A percentile compares a stretch with the other conserved stretches of the same genome.
phyloP scores from a whole-genome alignment of 2,113 vertebrate species.

The Atlantisia rogersi region DNA sequence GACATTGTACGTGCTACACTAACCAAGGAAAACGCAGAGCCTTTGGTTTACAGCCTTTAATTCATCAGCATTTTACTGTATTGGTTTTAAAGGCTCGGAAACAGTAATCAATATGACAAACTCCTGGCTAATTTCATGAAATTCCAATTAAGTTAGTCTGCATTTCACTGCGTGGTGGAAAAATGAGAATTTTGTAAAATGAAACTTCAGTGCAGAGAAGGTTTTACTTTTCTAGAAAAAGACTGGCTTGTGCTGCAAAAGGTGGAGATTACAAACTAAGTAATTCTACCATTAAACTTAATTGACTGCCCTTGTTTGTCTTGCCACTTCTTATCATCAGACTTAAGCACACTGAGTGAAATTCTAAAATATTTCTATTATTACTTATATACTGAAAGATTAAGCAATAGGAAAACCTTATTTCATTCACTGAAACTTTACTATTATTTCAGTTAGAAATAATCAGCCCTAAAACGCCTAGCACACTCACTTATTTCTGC shows the following conservation, averaged over 20 bases:
- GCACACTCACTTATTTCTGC: neutral
- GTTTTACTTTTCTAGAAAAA: neutral
- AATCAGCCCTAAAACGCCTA: neutral
- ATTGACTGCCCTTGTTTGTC: neutral
- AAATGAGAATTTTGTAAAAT: neutral
- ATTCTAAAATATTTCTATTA: neutral
- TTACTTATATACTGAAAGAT: neutral
- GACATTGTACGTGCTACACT: neutral
- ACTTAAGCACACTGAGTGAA: neutral
- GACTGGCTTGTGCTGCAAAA: neutral
- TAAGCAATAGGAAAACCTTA: neutral
- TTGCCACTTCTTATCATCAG: neutral
- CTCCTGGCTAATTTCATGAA: neutral
- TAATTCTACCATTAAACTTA: neutral
- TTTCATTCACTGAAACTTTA: neutral
- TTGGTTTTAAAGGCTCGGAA: conserved; percentile 14
- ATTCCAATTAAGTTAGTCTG: neutral
- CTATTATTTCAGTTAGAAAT: neutral
- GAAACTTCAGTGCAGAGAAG: neutral
- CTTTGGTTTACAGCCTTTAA: neutral
- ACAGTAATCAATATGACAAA: neutral
- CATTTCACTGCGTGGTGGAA: neutral
- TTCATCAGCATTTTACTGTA: neutral
- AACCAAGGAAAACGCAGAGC: neutral
- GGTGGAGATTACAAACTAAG: neutral